Base-by-base conservation (phyloP, 2,797 vertebrate species). In the Gymnoscopelus microlampas region DNA sequence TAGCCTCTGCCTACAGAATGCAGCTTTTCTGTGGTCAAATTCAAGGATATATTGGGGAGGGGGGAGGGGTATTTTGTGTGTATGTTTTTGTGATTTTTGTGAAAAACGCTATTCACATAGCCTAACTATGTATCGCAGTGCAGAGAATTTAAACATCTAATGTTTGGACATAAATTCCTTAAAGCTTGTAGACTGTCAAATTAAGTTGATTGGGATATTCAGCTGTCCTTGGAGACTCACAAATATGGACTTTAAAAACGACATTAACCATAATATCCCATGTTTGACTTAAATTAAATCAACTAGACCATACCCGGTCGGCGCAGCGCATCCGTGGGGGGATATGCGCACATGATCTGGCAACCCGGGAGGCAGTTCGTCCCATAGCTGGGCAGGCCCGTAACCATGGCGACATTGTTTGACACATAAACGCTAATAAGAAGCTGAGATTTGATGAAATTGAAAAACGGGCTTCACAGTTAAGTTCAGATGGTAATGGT, bases 221-320 rank as follows among this genome's bases (percentile, higher is more conserved):
- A 58, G 29, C 26, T 58, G 26, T 35, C 56, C 26, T 14, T 32
- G 14, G 4, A 58, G 32, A 58, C 13, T 59, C 51, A 15, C 29
- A n/a, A 23, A 64, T 71, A 32, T 61, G 26, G 8, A 50, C 49
- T 4, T 68, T 70, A 55, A 67, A 69, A 64, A 70, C 3, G 60
- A 74, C 23, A 69, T 69, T 19, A 70, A 14, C 60, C 68, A 66
- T 69, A 80, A 68, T 66, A 64, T 58, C 23, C 60, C 68, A 64
- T 58, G 71, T 78, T 79, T 78, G 53, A 47, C 10, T 19, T 70
- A 64, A 64, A 80, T 82, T 73, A 75, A 68, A 70, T 84, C 72
- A n/a, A n/a, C n/a, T n/a, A n/a, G n/a, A n/a, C n/a, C n/a, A n/a
- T n/a, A n/a, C n/a, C n/a, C n/a, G n/a, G n/a, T n/a, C n/a, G n/a